These are phyloP conservation scores for Macrotis lagotis DNA, from an alignment of 2,113 vertebrate genomes.

Conservation along the genomic window DNA sequence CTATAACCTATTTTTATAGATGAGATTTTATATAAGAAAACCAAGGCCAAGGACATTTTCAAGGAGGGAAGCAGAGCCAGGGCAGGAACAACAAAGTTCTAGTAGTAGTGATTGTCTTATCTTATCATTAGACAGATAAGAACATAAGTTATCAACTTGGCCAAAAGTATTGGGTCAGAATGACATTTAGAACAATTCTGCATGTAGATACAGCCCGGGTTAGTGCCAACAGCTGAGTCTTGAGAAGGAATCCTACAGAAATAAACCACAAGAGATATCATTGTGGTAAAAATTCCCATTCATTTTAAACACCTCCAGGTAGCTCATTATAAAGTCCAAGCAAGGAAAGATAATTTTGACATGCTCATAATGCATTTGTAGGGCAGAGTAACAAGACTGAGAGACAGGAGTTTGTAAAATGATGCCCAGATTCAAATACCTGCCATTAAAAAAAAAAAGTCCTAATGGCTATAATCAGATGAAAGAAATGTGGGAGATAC, in stretches of 20 bases:
- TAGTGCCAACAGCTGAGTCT: not conserved
- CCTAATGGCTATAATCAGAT: not conserved
- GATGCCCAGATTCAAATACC: not conserved
- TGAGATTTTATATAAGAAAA: not conserved
- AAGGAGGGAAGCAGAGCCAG: not conserved
- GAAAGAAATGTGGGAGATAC: not conserved
- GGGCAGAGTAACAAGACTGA: not conserved
- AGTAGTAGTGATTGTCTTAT: not conserved
- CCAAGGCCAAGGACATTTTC: not conserved
- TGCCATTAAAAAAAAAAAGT: not conserved
- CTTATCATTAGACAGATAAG: not conserved
- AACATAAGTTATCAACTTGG: not conserved
- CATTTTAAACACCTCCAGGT: not conserved
- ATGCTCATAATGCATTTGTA: not conserved
- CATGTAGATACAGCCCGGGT: not conserved
- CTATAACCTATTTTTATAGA: not conserved
- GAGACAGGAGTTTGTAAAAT: not conserved
- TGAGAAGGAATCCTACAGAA: not conserved
- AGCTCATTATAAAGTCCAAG: not conserved
- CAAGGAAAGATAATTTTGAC: not conserved
- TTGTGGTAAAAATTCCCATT: not conserved
- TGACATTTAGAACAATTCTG: not conserved
- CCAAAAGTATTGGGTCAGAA: not conserved
- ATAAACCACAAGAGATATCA: not conserved
- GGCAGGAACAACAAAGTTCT: not conserved